Evolutionary conservation across 2,113 vertebrate species (phyloP).

Genomic region (Zosterops japonicus): DNA sequence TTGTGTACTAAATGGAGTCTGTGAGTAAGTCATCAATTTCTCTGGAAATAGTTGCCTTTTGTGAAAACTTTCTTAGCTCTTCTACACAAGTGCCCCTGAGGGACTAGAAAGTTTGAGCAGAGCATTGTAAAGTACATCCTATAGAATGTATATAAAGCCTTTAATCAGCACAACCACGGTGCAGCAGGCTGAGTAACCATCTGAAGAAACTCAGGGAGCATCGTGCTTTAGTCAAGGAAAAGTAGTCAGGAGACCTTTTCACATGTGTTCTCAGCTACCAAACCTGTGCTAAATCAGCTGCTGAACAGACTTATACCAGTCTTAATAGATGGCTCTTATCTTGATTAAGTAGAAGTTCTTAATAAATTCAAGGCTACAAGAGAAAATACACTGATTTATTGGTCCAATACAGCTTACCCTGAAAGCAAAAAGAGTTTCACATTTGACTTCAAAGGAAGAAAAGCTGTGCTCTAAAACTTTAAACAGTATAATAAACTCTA

Average conservation of each 20-base stretch:
- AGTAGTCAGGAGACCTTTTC: neutral
- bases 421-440: slow-evolving; percentile 7
- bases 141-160: neutral
- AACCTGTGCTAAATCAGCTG: neutral
- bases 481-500: neutral
- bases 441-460: slow-evolving; percentile 31
- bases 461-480: neutral
- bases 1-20: neutral
- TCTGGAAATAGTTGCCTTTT: neutral
- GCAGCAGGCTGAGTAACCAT: neutral
- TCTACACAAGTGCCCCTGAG: neutral
- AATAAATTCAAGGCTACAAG: neutral
- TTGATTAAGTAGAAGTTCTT: neutral
- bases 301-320: neutral
- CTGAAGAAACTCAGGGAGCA: neutral
- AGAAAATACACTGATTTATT: slow-evolving; percentile 20
- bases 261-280: neutral
- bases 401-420: neutral
- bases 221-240: neutral
- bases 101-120: neutral
- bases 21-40: neutral
- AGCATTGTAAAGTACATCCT: neutral
- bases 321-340: neutral
- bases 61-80: neutral
- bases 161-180: neutral